A percentile compares a stretch with the other conserved stretches of the same genome.
Conservation (phyloP, 2,797 vertebrate species). For the Acrossocheilus wenchowensis region DNA sequence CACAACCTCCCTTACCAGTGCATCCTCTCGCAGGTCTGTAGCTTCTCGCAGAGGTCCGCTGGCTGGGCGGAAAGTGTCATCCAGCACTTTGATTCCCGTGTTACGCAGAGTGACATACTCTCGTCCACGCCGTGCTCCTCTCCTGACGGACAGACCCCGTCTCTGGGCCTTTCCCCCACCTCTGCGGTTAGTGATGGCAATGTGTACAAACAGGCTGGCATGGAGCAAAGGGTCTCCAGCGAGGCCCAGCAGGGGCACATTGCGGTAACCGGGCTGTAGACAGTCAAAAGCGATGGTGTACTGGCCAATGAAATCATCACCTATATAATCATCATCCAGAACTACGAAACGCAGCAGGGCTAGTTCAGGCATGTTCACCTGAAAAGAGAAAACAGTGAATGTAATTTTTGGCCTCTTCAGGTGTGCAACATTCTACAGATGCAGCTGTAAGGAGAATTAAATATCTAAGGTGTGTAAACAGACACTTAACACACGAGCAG, state of each 20-base stretch:
- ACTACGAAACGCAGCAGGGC: slow-evolving; percentile 95
- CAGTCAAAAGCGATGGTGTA: slow-evolving; percentile 93
- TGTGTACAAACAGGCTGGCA: slow-evolving; percentile 91
- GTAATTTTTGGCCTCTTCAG: not conserved
- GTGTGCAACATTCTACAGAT: not conserved
- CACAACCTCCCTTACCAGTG: slow-evolving; percentile 81
- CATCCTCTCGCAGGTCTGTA: slow-evolving; percentile 91
- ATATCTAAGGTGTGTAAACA: slow-evolving; percentile 5
- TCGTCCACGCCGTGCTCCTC: slow-evolving; percentile 87
- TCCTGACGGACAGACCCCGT: slow-evolving; percentile 88
- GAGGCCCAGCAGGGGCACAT: slow-evolving; percentile 90
- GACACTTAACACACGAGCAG: not conserved
- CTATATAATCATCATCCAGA: slow-evolving; percentile 97
- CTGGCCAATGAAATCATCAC: slow-evolving; percentile 98
- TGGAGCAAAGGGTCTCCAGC: slow-evolving; percentile 90
- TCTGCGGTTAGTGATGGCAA: slow-evolving; percentile 91
- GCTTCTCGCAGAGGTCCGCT: slow-evolving; percentile 87
- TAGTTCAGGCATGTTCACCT: slow-evolving; percentile 93
- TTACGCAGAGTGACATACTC: slow-evolving; percentile 92
- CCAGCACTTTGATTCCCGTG: slow-evolving; percentile 88
- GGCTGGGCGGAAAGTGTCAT: slow-evolving; percentile 91
- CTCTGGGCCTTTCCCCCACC: slow-evolving; percentile 92
- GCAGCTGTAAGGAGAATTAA: not conserved
- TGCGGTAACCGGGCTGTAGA: slow-evolving; percentile 93
- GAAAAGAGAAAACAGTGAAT: slow-evolving; percentile 16